phyloP scores from a whole-genome alignment of 2,113 vertebrate species.

The Aldabrachelys gigantea region DNA sequence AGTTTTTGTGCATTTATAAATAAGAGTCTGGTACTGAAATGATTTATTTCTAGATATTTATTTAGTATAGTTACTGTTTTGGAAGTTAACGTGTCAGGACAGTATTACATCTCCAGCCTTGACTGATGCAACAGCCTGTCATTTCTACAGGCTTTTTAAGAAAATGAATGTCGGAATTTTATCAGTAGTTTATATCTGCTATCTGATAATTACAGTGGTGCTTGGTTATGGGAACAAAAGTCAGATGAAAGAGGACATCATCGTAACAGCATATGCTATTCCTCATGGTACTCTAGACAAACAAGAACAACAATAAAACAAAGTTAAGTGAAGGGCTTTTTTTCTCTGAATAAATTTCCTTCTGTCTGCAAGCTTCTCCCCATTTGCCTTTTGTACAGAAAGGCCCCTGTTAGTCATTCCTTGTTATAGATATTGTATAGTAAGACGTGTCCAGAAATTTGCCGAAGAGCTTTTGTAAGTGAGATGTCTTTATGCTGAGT shows the following conservation, averaged over 20 bases:
- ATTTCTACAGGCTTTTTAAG: slow-evolving; percentile 64
- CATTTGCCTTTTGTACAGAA: slow-evolving; percentile 61
- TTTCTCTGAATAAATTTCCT: slow-evolving; percentile 74
- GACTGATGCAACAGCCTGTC: slow-evolving; percentile 58
- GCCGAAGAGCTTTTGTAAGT: slow-evolving; percentile 70
- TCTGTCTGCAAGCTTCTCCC: slow-evolving; percentile 66
- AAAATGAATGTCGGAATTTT: slow-evolving; percentile 59
- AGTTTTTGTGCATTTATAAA: slow-evolving; percentile 67
- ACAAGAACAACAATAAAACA: slow-evolving; percentile 74
- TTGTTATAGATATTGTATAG: slow-evolving; percentile 63
- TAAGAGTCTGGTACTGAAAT: slow-evolving; percentile 68
- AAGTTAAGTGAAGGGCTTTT: slow-evolving; percentile 72
- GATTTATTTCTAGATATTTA: slow-evolving; percentile 37
- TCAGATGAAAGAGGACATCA: slow-evolving; percentile 70
- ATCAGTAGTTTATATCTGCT: slow-evolving; percentile 66
- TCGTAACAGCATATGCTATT: slow-evolving; percentile 64
- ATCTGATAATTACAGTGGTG: slow-evolving; percentile 59
- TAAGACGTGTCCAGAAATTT: slow-evolving; percentile 71
- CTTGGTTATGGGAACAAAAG: slow-evolving; percentile 66
- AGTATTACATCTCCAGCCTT: slow-evolving; percentile 55
- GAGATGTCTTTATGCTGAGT: slow-evolving; percentile 62
- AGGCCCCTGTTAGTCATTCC: slow-evolving; percentile 64
- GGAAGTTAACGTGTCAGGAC: slow-evolving; percentile 51
- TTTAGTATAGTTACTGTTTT: slow-evolving; percentile 68
- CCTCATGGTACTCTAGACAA: slow-evolving; percentile 72